phyloP scores from a whole-genome alignment of 2,888 invertebrate species.

The Lithophane semibrunnea region DNA sequence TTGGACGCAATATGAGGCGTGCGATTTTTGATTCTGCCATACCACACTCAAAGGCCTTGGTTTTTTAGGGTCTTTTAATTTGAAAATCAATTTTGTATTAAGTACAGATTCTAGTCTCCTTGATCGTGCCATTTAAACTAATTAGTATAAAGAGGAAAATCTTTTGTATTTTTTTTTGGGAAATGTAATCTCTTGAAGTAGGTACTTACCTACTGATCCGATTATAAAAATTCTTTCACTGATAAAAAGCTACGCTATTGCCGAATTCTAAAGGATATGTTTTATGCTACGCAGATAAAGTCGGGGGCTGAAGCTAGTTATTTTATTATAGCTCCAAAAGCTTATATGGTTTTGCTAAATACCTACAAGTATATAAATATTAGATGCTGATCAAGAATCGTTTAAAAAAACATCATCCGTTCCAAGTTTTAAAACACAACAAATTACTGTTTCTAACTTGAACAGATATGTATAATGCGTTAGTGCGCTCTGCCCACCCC shows the following conservation, averaged over 20 bases:
- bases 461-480: constrained; percentile 2
- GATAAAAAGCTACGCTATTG: too few relatives aligned
- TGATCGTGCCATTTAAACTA: too few relatives aligned
- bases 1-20: constrained; percentile 24
- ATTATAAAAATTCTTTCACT: too few relatives aligned
- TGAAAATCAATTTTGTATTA: background rate
- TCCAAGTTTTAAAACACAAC: background rate
- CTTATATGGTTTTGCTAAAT: background rate
- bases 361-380: background rate
- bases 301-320: too few relatives aligned
- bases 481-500: background rate
- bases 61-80: background rate
- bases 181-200: too few relatives aligned
- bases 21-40: background rate
- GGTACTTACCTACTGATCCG: too few relatives aligned
- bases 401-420: too few relatives aligned
- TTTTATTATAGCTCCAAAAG: background rate
- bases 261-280: too few relatives aligned
- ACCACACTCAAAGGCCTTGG: background rate
- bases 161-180: too few relatives aligned
- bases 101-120: background rate
- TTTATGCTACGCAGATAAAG: too few relatives aligned
- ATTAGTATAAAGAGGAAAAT: too few relatives aligned
- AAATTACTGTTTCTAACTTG: constrained; percentile 23
- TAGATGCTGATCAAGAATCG: background rate